A percentile compares a stretch with the other conserved stretches of the same genome.
These are phyloP conservation scores for Reticulitermes speratus DNA, from an alignment of 1,140 invertebrate species.

Conservation along the genomic window DNA sequence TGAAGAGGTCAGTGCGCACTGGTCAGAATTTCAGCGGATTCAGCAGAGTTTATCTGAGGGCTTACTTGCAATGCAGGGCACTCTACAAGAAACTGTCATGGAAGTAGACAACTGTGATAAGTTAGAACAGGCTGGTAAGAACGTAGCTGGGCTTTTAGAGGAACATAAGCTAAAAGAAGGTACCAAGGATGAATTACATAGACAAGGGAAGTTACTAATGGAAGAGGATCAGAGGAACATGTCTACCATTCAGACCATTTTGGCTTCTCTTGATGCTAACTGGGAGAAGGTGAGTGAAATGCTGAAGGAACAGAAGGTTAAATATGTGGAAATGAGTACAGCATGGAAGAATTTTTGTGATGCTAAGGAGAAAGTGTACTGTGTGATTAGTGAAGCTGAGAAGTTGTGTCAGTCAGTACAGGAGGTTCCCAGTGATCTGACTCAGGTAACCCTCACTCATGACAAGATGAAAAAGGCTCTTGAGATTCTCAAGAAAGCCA, in stretches of 20 bases:
- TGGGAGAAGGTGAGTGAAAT: constrained; percentile 76
- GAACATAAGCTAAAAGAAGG: constrained; percentile 52
- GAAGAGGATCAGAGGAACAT: constrained; percentile 77
- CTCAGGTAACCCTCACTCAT: constrained; percentile 59
- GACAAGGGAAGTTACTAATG: constrained; percentile 73
- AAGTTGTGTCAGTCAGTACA: constrained; percentile 58
- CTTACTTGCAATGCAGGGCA: constrained; percentile 38
- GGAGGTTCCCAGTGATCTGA: constrained; percentile 63
- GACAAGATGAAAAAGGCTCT: constrained; percentile 74
- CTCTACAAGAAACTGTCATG: constrained; percentile 38
- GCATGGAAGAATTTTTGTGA: constrained; percentile 76
- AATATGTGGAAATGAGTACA: constrained; percentile 66
- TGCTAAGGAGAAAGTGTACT: constrained; percentile 64
- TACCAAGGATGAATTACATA: constrained; percentile 60
- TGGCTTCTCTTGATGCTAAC: constrained; percentile 71
- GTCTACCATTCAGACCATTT: constrained; percentile 72
- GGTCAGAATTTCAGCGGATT: constrained; percentile 42
- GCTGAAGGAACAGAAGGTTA: constrained; percentile 64
- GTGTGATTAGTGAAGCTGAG: constrained; percentile 65
- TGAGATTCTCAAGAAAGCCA: constrained; percentile 71
- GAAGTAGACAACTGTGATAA: constrained; percentile 49
- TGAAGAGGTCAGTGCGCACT: constrained; percentile 51
- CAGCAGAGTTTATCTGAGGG: constrained; percentile 40
- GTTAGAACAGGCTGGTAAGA: constrained; percentile 59
- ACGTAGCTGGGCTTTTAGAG: constrained; percentile 52